Conservation (phyloP, 2,797 vertebrate genomes). For the Sus cebifrons region DNA sequence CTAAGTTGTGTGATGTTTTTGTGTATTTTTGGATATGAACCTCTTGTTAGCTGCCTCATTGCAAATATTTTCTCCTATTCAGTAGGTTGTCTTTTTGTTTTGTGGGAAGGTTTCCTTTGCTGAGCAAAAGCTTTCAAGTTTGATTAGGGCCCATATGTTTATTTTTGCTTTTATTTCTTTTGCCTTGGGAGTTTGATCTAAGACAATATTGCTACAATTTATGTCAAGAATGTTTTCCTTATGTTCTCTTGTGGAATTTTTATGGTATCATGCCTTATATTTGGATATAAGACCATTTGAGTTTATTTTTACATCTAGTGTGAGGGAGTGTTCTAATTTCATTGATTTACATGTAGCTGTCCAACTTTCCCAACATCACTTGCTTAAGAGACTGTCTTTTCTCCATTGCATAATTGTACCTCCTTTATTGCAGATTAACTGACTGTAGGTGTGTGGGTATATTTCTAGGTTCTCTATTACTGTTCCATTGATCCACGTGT, state of each 20-base stretch:
- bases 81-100: not conserved
- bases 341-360: not conserved
- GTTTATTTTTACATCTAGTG: not conserved
- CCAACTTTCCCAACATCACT: not conserved
- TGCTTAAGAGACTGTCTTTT: not conserved
- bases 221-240: not conserved
- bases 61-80: not conserved
- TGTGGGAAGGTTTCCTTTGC: not conserved
- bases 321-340: not conserved
- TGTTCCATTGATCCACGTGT: not conserved
- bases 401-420: not conserved
- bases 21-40: not conserved
- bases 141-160: not conserved
- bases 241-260: not conserved
- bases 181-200: not conserved
- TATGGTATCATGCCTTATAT: not conserved
- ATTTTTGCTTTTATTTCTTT: not conserved
- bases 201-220: not conserved
- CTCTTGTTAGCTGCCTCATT: not conserved
- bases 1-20: not conserved
- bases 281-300: not conserved
- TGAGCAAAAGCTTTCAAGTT: not conserved
- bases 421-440: not conserved
- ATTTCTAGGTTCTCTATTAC: not conserved
- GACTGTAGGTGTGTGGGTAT: not conserved